Evolutionary conservation across 2,888 invertebrate genomes (phyloP).

Genomic region (Zhengitettix transpicula): DNA sequence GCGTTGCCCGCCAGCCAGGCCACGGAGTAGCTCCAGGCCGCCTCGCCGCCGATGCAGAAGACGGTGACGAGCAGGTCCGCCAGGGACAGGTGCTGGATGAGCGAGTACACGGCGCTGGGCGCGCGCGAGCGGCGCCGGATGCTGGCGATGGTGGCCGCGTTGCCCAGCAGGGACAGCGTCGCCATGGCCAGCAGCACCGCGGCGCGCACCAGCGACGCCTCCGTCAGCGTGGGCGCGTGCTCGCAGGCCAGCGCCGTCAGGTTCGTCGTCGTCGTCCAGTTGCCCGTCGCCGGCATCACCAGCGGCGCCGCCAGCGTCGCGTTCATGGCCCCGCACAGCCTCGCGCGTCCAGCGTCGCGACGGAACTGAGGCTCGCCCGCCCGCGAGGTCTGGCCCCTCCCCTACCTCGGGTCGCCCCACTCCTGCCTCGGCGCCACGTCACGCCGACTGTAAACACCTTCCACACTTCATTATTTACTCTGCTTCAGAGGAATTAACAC

Average conservation of each 20-base stretch:
- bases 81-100: constrained; percentile 66
- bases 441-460: too few species aligned
- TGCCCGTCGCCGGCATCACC: not conserved
- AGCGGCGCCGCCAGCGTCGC: not conserved
- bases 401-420: too few species aligned
- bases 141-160: constrained; percentile 59
- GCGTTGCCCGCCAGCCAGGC: constrained; percentile 65
- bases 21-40: constrained; percentile 64
- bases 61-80: constrained; percentile 68
- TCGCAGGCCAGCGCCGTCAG: constrained; percentile 21
- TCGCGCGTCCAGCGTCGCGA: not conserved
- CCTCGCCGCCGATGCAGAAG: constrained; percentile 67
- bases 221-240: constrained; percentile 51
- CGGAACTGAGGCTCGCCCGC: too few species aligned
- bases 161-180: constrained; percentile 52
- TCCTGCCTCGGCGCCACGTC: too few species aligned
- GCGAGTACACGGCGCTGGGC: constrained; percentile 55
- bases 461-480: too few species aligned
- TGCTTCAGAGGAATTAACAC: too few species aligned
- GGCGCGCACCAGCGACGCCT: constrained; percentile 43
- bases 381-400: too few species aligned
- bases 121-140: constrained; percentile 36
- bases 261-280: not conserved
- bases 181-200: constrained; percentile 54
- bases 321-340: too few species aligned